Evolutionary conservation across 2,797 vertebrate species (phyloP).

Genomic region (Nyctibius grandis): DNA sequence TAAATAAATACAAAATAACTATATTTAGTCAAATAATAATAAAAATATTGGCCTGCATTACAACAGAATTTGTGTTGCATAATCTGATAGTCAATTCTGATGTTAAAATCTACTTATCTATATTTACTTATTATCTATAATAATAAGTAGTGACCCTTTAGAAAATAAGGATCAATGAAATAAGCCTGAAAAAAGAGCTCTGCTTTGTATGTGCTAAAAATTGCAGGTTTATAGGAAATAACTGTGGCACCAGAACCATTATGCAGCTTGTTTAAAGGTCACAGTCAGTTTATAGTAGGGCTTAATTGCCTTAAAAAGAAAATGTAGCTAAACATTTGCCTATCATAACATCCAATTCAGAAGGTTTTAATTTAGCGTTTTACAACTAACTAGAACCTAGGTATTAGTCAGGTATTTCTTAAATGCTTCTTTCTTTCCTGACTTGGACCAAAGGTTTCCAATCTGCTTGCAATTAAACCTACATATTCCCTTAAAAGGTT

Average conservation of each 20-base stretch:
- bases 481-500: neutral
- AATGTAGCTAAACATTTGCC: conserved; percentile 16
- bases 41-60: neutral
- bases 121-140: neutral
- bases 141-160: neutral
- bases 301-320: conserved; percentile 41
- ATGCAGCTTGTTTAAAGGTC: conserved; percentile 43
- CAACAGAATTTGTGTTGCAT: neutral
- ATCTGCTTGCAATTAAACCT: neutral
- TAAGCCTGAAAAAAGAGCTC: neutral
- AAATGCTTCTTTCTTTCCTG: neutral
- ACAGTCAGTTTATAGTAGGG: conserved; percentile 12
- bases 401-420: neutral
- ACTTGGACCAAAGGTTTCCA: neutral
- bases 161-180: neutral
- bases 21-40: neutral
- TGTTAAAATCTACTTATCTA: neutral
- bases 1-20: neutral
- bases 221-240: neutral
- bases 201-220: neutral
- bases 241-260: neutral
- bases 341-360: neutral
- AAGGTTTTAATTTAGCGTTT: neutral
- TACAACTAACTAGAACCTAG: neutral
- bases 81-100: neutral